Evolutionary conservation across 1,140 invertebrate genomes (phyloP), one percentile per base, ranked within the genome.

Genomic region (Theocolax elegans): DNA sequence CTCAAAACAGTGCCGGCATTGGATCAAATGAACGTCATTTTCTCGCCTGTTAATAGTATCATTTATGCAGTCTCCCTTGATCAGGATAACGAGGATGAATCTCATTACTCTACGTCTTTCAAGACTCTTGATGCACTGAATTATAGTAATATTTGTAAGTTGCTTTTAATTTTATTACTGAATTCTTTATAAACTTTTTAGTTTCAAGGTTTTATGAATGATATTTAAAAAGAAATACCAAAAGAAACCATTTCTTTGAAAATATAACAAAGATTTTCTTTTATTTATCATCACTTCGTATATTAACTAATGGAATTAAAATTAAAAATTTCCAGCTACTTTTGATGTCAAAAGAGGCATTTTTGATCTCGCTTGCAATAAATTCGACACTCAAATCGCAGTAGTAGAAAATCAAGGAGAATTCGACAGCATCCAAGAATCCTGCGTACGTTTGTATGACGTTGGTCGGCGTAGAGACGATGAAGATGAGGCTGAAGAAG

Each of bases 71-170:
- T 91, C 12, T 86, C 88, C 25, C 80, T 89, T 9, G 91, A 92
- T 80, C 87, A 89, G 75, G 89, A 91, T 66, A 85, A 82, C 60
- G 90, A 92, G 72, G 89, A 92, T 62, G 87, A 89, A 23, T 86
- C 87, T 9, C 88, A 90, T 73, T 95, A 90, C 83, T 91, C 93
- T 67, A 94, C 95, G 17, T 97, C 95, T 48, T 98, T 99, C 81
- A 95, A 97, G 80, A 97, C 95, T 6, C 88, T 99, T 71, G 97
- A 99, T 87, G 91, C 95, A 7, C 91, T 91, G 67, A 95, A 99
- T 85, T 99, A 99, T 81, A 93, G 92, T 31, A 95, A 91, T 74
- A 98, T 98, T 80, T 92, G 93, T 95, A 84, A 85, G 82, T 77
- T 38, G 60, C 59, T 27, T 72, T 59, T 69, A 44, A n/a, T 15